phyloP scores from a whole-genome alignment of 2,113 vertebrate genomes.

The Megatriorchis doriae region DNA sequence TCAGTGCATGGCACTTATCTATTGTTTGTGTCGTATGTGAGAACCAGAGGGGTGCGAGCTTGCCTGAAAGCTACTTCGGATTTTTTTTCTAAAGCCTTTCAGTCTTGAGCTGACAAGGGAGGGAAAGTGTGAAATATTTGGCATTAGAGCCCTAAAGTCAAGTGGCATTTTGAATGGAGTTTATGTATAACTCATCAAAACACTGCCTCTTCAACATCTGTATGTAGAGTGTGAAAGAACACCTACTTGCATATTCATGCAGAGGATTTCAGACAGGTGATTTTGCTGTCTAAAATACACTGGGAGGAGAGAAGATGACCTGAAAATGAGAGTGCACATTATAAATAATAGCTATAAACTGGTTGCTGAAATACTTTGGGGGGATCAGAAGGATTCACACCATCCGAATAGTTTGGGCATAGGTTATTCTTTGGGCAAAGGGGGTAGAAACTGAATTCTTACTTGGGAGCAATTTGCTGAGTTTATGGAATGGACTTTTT shows the following conservation, averaged over 20 bases:
- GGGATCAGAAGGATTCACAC: background rate
- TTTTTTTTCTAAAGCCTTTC: background rate
- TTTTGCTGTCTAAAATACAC: background rate
- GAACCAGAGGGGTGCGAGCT: background rate
- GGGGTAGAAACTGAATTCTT: background rate
- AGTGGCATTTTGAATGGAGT: background rate
- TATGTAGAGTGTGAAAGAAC: background rate
- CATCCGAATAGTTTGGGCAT: background rate
- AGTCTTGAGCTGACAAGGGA: background rate
- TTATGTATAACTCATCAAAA: background rate
- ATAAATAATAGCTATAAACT: background rate
- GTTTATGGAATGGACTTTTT: background rate
- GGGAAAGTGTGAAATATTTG: background rate
- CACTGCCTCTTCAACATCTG: background rate
- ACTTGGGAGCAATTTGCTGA: background rate
- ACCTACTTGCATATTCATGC: background rate
- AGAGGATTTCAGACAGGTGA: background rate
- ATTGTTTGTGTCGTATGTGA: background rate
- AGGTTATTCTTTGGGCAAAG: background rate
- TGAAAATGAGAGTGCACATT: background rate
- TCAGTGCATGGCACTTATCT: background rate
- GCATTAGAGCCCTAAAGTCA: background rate
- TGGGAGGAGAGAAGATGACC: background rate
- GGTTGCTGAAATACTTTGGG: background rate
- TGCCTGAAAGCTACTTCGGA: background rate